phyloP scores from a whole-genome alignment of 2,113 vertebrate genomes.

The Saimiri boliviensis region DNA sequence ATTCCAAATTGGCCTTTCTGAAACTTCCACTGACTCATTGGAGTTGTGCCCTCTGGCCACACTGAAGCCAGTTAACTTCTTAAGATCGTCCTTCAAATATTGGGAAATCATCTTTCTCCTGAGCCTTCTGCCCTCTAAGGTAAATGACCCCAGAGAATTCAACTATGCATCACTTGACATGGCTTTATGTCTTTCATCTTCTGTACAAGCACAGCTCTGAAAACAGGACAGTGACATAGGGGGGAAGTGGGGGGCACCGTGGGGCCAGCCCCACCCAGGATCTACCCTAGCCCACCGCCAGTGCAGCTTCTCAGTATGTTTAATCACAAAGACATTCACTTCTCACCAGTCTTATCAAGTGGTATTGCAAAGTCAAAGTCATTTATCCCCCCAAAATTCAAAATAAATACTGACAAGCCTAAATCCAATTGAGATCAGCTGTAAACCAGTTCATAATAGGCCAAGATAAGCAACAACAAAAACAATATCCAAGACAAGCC shows the following conservation, averaged over 20 bases:
- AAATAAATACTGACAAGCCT: not conserved
- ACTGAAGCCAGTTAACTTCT: not conserved
- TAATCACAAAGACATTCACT: no score
- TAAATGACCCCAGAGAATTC: not conserved
- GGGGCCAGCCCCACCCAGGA: no score
- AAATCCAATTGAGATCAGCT: not conserved
- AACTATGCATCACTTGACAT: not conserved
- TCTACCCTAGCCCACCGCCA: not conserved
- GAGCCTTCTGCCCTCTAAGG: not conserved
- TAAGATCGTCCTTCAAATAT: not conserved
- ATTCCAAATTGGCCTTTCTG: not conserved
- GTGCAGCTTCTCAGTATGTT: accelerated
- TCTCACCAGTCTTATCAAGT: not conserved
- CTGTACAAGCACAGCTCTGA: not conserved
- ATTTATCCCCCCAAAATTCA: not conserved
- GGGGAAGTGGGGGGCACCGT: not conserved
- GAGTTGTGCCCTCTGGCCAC: not conserved
- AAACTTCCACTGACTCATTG: not conserved
- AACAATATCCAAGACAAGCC: accelerated
- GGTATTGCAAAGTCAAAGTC: not conserved
- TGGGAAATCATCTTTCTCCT: not conserved
- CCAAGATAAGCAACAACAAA: not conserved
- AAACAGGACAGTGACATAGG: not conserved
- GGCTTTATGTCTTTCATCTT: not conserved
- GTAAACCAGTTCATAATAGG: not conserved